Conservation (phyloP, 2,113 vertebrate genomes). For the Sinocyclocheilus grahami region DNA sequence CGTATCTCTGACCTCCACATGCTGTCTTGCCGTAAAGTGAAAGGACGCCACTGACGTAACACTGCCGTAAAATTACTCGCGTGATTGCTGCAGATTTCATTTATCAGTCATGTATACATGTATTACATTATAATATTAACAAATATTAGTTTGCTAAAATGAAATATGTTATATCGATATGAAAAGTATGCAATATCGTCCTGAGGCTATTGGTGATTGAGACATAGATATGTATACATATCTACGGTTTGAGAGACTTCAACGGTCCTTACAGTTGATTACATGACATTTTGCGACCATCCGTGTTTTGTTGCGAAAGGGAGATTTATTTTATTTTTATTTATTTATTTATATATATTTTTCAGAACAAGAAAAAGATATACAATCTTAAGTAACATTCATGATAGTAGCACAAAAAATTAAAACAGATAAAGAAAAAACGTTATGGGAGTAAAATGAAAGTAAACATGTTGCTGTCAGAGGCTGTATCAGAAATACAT, state of each 20-base stretch:
- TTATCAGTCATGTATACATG: neutral
- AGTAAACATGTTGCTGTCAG: neutral
- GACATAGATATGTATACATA: too few species aligned
- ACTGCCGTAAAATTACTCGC: slow-evolving; percentile 39
- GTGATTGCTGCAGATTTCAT: neutral
- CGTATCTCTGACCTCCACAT: slow-evolving; percentile 72
- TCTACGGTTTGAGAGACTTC: neutral
- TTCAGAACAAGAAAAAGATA: too few species aligned
- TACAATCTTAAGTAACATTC: too few species aligned
- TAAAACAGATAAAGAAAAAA: too few species aligned
- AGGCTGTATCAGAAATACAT: neutral
- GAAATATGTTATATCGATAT: neutral
- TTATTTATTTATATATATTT: too few species aligned
- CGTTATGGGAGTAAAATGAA: neutral
- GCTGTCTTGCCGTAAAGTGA: slow-evolving; percentile 67
- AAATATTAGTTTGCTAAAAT: neutral
- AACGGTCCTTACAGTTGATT: neutral
- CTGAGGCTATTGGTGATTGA: neutral
- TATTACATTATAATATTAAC: neutral
- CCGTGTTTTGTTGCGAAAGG: neutral
- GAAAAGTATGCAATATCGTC: neutral
- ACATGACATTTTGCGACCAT: slow-evolving; percentile 38
- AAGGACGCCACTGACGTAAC: slow-evolving; percentile 36
- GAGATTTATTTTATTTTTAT: neutral
- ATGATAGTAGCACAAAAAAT: too few species aligned